Conservation (phyloP, 1,140 invertebrate genomes). For the Drosophila pectinifera region DNA sequence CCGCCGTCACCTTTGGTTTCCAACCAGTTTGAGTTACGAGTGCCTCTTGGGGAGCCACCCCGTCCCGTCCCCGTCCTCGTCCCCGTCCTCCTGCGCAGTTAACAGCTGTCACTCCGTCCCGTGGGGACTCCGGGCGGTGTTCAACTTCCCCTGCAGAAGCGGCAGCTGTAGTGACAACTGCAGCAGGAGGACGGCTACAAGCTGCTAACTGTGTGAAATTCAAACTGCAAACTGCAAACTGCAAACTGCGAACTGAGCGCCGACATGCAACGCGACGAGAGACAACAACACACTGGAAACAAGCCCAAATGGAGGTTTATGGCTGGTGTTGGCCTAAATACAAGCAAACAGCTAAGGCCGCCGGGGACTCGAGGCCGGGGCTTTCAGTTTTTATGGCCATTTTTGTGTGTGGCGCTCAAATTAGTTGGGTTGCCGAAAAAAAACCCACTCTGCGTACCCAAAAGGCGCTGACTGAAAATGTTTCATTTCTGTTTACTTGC, state of each 20-base stretch:
- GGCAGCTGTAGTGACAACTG: constrained; percentile 47
- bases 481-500: constrained; percentile 40
- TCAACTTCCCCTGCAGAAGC: constrained; percentile 37
- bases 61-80: constrained; percentile 10
- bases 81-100: constrained; percentile 33
- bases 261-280: constrained; percentile 36
- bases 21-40: constrained; percentile 26
- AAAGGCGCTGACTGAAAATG: constrained; percentile 14
- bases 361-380: not conserved
- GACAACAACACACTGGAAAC: not conserved
- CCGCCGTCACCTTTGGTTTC: constrained; percentile 33
- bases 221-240: constrained; percentile 10
- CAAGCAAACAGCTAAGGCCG: constrained; percentile 31
- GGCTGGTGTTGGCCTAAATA: constrained; percentile 46
- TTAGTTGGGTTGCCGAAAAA: constrained; percentile 11
- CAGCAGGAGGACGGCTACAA: constrained; percentile 19
- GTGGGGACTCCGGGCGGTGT: constrained; percentile 22
- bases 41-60: constrained; percentile 11
- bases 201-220: not conserved
- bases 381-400: constrained; percentile 51
- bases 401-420: constrained; percentile 20
- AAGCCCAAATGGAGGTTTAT: constrained; percentile 44
- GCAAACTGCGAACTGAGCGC: constrained; percentile 32
- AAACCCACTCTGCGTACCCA: constrained; percentile 16
- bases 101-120: constrained; percentile 47